Percentiles rank a stretch among this genome's conserved stretches.
phyloP scores from a whole-genome alignment of 1,140 invertebrate species.

The Luehdorfia chinensis region DNA sequence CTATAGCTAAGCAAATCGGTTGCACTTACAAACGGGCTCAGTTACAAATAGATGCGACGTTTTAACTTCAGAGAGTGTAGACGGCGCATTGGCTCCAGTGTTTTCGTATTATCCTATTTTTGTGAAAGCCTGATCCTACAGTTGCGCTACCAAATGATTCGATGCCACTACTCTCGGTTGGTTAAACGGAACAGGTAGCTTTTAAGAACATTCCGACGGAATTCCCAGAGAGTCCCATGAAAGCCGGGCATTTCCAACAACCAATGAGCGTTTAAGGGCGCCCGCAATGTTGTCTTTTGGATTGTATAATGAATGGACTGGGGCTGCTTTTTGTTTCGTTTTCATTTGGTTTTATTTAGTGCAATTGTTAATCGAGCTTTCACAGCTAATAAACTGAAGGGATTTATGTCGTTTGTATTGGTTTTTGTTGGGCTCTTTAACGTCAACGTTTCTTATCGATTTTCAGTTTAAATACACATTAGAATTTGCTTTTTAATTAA shows the following conservation, averaged over 20 bases:
- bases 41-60: constrained; percentile 32
- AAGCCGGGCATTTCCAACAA: constrained; percentile 29
- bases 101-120: constrained; percentile 17
- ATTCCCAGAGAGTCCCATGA: constrained; percentile 34
- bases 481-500: too few relatives aligned
- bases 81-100: constrained; percentile 17
- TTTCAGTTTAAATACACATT: too few relatives aligned
- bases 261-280: constrained; percentile 26
- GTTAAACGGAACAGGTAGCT: constrained; percentile 42
- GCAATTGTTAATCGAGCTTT: constrained; percentile 17
- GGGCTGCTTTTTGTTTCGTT: constrained; percentile 20
- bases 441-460: constrained; percentile 1
- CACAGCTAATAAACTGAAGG: constrained; percentile 13
- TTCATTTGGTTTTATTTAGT: constrained; percentile 19
- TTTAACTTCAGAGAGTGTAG: constrained; percentile 20
- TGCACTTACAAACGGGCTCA: constrained; percentile 21
- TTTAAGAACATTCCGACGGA: constrained; percentile 32
- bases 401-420: constrained; percentile 12
- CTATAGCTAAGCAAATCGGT: constrained; percentile 25
- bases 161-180: constrained; percentile 34
- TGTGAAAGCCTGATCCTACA: constrained; percentile 21
- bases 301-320: constrained; percentile 23
- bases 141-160: constrained; percentile 31
- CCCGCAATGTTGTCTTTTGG: constrained; percentile 28
- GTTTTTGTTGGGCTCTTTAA: constrained; percentile 8